Conservation (phyloP, 2,113 vertebrate genomes). For the Aphyosemion australe region DNA sequence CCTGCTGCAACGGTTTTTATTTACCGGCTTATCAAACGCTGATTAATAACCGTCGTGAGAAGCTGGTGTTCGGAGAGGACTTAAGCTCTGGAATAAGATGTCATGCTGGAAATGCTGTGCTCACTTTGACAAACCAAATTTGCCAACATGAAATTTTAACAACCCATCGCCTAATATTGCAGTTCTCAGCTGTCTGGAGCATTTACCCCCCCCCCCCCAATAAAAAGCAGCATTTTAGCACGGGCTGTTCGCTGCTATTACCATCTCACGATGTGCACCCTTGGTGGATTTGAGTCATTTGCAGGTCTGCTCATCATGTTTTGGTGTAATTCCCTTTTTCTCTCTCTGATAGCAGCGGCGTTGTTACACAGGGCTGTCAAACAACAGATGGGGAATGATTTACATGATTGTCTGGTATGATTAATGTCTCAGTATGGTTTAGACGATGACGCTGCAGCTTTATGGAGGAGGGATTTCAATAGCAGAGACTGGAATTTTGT, state of each 20-base stretch:
- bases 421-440: constrained; percentile 11
- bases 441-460: background rate
- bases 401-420: constrained; percentile 1
- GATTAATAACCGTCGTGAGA: constrained; percentile 17
- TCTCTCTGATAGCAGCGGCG: background rate
- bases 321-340: background rate
- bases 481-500: background rate
- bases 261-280: background rate
- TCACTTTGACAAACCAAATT: constrained; percentile 51
- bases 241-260: background rate
- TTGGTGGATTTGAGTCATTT: background rate
- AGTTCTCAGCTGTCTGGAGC: constrained; percentile 32
- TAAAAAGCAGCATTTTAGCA: background rate
- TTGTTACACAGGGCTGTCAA: background rate
- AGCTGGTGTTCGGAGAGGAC: background rate
- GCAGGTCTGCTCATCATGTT: background rate
- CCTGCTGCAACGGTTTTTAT: constrained; percentile 1
- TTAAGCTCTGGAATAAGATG: constrained; percentile 23
- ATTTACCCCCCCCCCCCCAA: too few relatives aligned
- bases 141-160: constrained; percentile 52
- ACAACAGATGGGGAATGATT: constrained; percentile 8
- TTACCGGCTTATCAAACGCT: background rate
- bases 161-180: constrained; percentile 21
- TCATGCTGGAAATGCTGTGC: constrained; percentile 30
- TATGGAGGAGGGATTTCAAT: background rate